These are phyloP conservation scores for Drosophila birchii DNA, from an alignment of 2,888 invertebrate species.

Conservation along the genomic window DNA sequence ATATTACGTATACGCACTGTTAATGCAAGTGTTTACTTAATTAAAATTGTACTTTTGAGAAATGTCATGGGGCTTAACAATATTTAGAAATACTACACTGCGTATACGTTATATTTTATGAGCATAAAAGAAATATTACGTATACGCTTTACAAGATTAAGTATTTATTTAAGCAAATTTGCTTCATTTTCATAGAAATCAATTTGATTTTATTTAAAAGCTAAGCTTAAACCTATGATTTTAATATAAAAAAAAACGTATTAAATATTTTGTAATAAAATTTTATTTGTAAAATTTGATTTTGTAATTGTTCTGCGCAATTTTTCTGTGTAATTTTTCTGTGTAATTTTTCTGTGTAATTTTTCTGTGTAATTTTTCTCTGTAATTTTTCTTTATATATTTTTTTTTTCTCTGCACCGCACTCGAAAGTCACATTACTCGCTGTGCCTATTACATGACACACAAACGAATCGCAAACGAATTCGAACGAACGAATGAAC, in stretches of 20 bases:
- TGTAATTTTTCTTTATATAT: neutral
- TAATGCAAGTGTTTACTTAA: neutral
- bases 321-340: neutral
- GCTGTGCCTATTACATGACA: conserved; percentile 46
- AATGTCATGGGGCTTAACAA: no score
- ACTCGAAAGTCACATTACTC: conserved; percentile 50
- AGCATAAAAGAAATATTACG: no score
- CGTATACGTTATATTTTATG: neutral
- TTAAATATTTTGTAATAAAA: neutral
- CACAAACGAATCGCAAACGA: conserved; percentile 36
- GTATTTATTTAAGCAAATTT: no score
- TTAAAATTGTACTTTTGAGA: no score
- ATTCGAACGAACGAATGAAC: conserved; percentile 12
- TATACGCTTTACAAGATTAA: no score
- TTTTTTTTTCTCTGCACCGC: conserved; percentile 10
- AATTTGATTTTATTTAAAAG: no score
- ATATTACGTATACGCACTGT: neutral
- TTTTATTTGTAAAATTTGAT: neutral
- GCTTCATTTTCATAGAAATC: no score
- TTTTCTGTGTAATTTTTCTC: neutral
- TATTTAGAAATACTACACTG: neutral
- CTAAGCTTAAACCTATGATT: no score
- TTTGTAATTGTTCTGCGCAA: no score
- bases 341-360: neutral
- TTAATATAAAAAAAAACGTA: neutral